A percentile compares a stretch with the other conserved stretches of the same genome.
Conservation (phyloP, 1,140 invertebrate genomes). For the Drosophila tristis region DNA sequence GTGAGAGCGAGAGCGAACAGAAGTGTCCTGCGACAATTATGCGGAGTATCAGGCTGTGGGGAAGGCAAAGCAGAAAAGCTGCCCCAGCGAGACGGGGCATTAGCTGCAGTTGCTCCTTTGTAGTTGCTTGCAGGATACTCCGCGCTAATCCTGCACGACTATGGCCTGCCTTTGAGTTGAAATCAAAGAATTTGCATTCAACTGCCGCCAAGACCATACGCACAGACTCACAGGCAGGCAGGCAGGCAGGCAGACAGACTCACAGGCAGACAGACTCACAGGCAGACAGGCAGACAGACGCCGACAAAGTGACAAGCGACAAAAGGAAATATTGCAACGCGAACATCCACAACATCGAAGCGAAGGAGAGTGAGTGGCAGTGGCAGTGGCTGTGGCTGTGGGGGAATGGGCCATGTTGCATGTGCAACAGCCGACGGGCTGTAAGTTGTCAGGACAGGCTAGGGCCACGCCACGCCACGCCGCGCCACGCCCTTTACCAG, state of each 20-base stretch:
- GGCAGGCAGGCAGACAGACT: too few species aligned
- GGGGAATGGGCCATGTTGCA: too few species aligned
- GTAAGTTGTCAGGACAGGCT: neutral
- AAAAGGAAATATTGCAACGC: conserved; percentile 35
- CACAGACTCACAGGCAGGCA: too few species aligned
- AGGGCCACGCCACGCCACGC: conserved; percentile 7
- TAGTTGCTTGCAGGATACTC: too few species aligned
- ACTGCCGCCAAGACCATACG: too few species aligned
- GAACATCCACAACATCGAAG: conserved; percentile 4
- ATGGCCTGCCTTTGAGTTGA: too few species aligned
- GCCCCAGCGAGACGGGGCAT: neutral
- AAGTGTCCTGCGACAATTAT: conserved; percentile 47
- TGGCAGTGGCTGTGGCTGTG: too few species aligned
- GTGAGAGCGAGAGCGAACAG: conserved; percentile 7
- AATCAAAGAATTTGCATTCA: too few species aligned
- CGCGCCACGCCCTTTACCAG: neutral
- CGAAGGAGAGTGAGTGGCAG: neutral
- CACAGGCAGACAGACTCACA: too few species aligned
- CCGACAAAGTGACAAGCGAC: conserved; percentile 32
- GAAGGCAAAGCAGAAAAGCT: neutral
- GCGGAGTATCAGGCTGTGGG: conserved; percentile 24
- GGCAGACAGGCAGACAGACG: conserved; percentile 2
- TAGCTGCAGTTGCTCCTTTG: too few species aligned
- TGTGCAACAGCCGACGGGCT: too few species aligned
- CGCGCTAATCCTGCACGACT: too few species aligned